A percentile compares a stretch with the other conserved stretches of the same genome.
Evolutionary conservation across 2,888 invertebrate species (phyloP).

Genomic region (Dynastes maya): DNA sequence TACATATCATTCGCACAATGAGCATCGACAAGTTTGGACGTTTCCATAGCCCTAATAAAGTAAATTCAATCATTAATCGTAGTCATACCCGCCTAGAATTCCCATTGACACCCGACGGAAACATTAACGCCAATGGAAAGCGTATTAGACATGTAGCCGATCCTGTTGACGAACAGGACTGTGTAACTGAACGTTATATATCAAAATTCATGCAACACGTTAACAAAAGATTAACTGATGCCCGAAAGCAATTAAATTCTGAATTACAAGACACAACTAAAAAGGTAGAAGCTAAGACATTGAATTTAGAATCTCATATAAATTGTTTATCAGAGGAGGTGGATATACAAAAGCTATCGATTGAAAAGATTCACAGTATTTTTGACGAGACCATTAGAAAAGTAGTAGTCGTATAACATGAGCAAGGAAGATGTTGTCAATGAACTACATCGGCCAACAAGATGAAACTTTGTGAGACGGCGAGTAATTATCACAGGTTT

Average conservation of each 20-base stretch:
- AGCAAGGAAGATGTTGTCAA: slow-evolving; percentile 35
- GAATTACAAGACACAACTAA: background rate
- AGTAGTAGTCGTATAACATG: background rate
- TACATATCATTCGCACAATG: background rate
- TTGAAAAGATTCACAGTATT: background rate
- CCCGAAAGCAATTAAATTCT: background rate
- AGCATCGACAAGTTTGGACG: background rate
- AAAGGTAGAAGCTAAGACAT: no score
- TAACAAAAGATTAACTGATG: background rate
- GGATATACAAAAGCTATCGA: background rate
- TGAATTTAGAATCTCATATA: no score
- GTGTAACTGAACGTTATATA: background rate
- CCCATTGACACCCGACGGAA: background rate
- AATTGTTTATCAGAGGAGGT: no score
- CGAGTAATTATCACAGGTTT: slow-evolving; percentile 38
- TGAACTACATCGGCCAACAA: slow-evolving; percentile 65
- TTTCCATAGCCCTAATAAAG: background rate
- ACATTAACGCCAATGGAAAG: background rate
- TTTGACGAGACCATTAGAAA: background rate
- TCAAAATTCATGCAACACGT: background rate
- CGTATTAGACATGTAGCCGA: background rate
- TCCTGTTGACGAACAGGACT: background rate
- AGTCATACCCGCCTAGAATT: background rate
- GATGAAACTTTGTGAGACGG: slow-evolving; percentile 56
- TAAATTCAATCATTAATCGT: background rate